These are phyloP conservation scores for Lepidonotus clava DNA, from an alignment of 2,888 invertebrate genomes.

Conservation along the genomic window DNA sequence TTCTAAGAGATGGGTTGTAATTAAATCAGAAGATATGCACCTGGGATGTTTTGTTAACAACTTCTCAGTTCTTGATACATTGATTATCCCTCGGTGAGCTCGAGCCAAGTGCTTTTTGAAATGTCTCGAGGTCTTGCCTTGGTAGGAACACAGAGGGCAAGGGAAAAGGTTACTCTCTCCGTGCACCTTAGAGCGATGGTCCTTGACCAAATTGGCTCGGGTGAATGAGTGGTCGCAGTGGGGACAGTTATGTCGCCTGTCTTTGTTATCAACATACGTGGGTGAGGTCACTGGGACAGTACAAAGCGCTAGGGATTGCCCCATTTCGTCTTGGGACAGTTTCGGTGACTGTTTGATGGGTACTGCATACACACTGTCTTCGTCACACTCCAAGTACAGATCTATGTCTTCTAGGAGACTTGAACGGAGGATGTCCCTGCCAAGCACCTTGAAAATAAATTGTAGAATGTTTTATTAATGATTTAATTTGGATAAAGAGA, in stretches of 20 bases:
- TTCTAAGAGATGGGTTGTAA: too few species aligned
- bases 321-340: too few species aligned
- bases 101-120: background rate
- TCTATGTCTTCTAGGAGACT: slow-evolving; percentile 55
- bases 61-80: background rate
- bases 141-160: background rate
- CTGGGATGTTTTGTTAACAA: too few species aligned
- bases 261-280: background rate
- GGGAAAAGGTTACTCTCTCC: background rate
- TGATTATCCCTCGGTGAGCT: background rate
- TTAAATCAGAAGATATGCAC: too few species aligned
- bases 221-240: background rate
- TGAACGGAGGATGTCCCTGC: slow-evolving; percentile 51
- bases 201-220: background rate
- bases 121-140: background rate
- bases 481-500: too few species aligned
- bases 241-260: background rate
- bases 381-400: slow-evolving; percentile 56
- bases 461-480: too few species aligned
- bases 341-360: background rate
- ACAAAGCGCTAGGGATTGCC: background rate
- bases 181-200: slow-evolving; percentile 1
- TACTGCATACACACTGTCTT: slow-evolving; percentile 48
- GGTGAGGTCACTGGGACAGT: background rate
- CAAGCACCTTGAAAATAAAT: slow-evolving; percentile 46